These are phyloP conservation scores for Deroplatys truncata DNA, from an alignment of 2,888 invertebrate species.

Conservation along the genomic window DNA sequence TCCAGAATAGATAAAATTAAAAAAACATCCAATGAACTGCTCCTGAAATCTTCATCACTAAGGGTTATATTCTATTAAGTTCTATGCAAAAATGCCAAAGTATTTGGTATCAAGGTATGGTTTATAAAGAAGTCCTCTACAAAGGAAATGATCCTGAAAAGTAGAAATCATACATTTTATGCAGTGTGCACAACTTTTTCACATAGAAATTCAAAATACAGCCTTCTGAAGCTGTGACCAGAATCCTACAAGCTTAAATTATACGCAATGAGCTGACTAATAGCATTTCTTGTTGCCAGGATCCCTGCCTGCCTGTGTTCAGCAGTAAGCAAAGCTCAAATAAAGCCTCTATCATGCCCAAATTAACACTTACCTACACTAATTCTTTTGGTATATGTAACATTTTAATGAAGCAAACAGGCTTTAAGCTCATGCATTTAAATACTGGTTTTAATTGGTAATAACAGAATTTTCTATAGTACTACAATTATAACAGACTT, in stretches of 20 bases:
- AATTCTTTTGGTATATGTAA: background rate
- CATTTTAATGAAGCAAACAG: background rate
- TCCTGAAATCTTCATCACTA: background rate
- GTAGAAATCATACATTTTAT: background rate
- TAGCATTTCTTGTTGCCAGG: background rate
- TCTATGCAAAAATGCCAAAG: background rate
- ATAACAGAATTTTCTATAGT: background rate
- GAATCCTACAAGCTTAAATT: background rate
- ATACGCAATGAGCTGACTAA: background rate
- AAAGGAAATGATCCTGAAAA: background rate
- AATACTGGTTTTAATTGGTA: background rate
- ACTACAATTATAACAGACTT: no score
- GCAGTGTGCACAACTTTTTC: background rate
- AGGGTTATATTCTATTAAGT: background rate
- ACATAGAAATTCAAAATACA: background rate
- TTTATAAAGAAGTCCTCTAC: background rate
- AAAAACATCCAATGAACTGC: background rate
- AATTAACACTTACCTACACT: background rate
- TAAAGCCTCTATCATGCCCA: background rate
- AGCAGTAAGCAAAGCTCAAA: background rate
- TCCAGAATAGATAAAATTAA: background rate
- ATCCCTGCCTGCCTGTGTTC: background rate
- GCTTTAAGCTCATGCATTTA: background rate
- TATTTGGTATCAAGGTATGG: background rate
- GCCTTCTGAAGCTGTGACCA: background rate